Conservation (phyloP, 1,140 invertebrate species). For the Colletes latitarsis region DNA sequence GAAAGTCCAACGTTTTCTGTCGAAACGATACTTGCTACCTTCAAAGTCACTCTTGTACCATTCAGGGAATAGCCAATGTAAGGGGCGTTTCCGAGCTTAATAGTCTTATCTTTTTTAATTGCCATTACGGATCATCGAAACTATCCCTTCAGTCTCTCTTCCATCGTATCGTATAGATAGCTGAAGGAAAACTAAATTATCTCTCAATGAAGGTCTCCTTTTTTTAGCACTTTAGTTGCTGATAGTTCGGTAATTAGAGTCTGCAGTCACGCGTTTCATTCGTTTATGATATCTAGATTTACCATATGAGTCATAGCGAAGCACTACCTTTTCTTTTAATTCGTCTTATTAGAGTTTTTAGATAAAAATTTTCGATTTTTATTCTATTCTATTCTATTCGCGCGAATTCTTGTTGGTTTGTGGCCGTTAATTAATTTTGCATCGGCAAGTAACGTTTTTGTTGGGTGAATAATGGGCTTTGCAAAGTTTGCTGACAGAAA, state of each 20-base stretch:
- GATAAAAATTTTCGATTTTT: no score
- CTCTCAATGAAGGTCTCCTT: neutral
- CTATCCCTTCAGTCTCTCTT: neutral
- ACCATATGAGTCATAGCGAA: no score
- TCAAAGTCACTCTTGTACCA: neutral
- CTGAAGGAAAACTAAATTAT: neutral
- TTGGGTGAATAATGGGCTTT: neutral
- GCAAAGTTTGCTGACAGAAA: neutral
- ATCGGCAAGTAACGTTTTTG: no score
- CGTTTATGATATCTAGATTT: no score
- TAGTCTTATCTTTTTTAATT: neutral
- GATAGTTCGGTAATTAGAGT: no score
- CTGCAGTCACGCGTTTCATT: no score
- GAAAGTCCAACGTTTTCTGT: slow-evolving; percentile 11
- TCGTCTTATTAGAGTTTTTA: no score
- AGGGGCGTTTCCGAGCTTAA: neutral
- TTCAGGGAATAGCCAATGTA: neutral
- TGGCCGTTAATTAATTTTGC: no score
- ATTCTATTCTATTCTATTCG: no score
- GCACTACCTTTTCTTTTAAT: no score
- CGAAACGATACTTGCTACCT: slow-evolving; percentile 33
- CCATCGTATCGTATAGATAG: neutral
- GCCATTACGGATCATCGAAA: neutral
- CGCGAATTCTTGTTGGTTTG: no score
- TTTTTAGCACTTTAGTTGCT: no score